Evolutionary conservation across 2,113 vertebrate species (phyloP).

Genomic region (Chaetura pelagica): DNA sequence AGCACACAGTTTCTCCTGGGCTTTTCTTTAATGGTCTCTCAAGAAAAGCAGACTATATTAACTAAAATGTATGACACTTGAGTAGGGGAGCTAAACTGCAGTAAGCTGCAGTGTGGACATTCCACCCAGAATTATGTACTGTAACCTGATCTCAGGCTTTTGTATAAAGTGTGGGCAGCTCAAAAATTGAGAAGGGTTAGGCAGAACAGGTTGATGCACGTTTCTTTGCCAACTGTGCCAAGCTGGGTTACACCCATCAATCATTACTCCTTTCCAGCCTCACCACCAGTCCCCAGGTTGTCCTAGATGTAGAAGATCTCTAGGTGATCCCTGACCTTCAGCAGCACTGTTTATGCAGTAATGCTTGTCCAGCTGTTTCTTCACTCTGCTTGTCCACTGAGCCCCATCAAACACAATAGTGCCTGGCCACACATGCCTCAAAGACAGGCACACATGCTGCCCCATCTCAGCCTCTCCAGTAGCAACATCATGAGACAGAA

Average conservation of each 20-base stretch:
- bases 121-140: neutral
- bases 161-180: neutral
- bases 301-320: neutral
- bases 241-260: neutral
- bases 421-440: neutral
- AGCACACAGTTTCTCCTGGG: neutral
- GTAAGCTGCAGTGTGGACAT: neutral
- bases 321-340: neutral
- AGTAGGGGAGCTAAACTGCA: neutral
- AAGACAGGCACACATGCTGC: neutral
- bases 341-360: neutral
- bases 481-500: neutral
- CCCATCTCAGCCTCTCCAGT: neutral
- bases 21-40: neutral
- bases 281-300: fast-evolving
- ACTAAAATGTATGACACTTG: fast-evolving
- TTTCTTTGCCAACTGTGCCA: neutral
- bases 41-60: neutral
- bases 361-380: neutral
- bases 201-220: neutral
- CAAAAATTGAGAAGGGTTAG: neutral
- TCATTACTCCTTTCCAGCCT: neutral
- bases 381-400: neutral
- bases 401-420: fast-evolving
- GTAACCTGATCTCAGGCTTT: neutral